A percentile compares a stretch with the other conserved stretches of the same genome.
These are phyloP conservation scores for Cotesia glomerata DNA, from an alignment of 1,140 invertebrate genomes.

Conservation along the genomic window DNA sequence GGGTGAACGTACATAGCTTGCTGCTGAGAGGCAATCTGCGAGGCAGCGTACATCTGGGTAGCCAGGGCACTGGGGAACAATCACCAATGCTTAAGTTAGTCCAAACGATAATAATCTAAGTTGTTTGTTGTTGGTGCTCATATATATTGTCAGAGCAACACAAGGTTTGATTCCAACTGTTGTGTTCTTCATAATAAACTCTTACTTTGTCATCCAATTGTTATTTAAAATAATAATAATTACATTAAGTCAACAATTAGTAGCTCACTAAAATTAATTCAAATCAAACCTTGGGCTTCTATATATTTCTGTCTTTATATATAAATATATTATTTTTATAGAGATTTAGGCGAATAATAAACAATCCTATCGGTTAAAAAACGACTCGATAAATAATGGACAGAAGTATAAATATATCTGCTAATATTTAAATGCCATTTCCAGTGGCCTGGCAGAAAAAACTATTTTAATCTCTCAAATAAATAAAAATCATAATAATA, in stretches of 20 bases:
- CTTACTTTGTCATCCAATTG: conserved; percentile 7
- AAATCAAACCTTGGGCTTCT: conserved; percentile 2
- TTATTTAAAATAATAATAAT: background rate
- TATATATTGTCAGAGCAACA: background rate
- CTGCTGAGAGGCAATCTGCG: conserved; percentile 86
- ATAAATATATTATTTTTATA: too few species aligned
- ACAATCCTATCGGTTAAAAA: too few species aligned
- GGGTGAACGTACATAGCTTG: conserved; percentile 85
- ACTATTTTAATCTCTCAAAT: conserved; percentile 24
- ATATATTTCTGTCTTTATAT: background rate
- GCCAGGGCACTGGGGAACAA: conserved; percentile 89
- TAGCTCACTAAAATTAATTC: background rate
- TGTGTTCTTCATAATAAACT: background rate
- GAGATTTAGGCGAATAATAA: background rate
- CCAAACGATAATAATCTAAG: conserved; percentile 49
- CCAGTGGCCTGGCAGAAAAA: conserved; percentile 56
- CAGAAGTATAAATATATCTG: too few species aligned
- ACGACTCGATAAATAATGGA: too few species aligned
- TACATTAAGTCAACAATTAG: background rate
- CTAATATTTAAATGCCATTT: conserved; percentile 49
- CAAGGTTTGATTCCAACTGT: conserved; percentile 16
- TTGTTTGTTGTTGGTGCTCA: conserved; percentile 20
- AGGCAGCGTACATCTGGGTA: conserved; percentile 91
- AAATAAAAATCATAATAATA: background rate
- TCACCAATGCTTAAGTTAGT: conserved; percentile 65